A percentile compares a stretch with the other conserved stretches of the same genome.
Evolutionary conservation across 2,797 vertebrate species (phyloP).

Genomic region (Enteromius thamalakanensis): DNA sequence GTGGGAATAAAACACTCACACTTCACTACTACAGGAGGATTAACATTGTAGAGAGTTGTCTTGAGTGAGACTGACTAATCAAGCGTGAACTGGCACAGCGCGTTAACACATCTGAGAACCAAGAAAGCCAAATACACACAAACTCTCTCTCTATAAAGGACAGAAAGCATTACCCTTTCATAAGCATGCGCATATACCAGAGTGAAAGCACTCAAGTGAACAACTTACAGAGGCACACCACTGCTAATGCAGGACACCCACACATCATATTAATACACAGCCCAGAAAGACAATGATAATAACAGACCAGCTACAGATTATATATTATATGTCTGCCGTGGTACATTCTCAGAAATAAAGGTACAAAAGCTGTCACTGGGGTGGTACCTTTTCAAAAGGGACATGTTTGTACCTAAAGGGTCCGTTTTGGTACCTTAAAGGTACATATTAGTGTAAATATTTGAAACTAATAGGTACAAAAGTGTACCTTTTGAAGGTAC

Average conservation of each 20-base stretch:
- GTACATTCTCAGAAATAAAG: too few species aligned
- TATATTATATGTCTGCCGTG: conserved; percentile 12
- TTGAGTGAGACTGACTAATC: conserved; percentile 57
- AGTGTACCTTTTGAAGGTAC: too few species aligned
- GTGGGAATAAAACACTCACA: conserved; percentile 58
- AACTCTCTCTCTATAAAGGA: conserved; percentile 12
- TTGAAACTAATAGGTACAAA: too few species aligned
- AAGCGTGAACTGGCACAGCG: conserved; percentile 64
- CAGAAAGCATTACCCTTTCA: conserved; percentile 55
- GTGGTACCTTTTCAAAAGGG: too few species aligned
- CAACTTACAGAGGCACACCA: conserved; percentile 68
- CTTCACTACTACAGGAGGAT: conserved; percentile 66
- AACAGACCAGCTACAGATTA: not conserved
- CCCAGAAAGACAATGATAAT: conserved; percentile 22
- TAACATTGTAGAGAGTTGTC: conserved; percentile 65
- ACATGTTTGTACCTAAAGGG: too few species aligned
- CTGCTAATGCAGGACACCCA: conserved; percentile 66
- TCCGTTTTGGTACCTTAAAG: too few species aligned
- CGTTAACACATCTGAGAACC: conserved; percentile 65
- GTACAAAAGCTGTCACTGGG: too few species aligned
- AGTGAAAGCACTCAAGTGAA: conserved; percentile 55
- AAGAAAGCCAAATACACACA: conserved; percentile 52
- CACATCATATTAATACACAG: conserved; percentile 61
- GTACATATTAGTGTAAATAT: too few species aligned
- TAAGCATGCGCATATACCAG: conserved; percentile 44